These are phyloP conservation scores for Harpegnathos saltator DNA, from an alignment of 1,140 invertebrate genomes.

Conservation along the genomic window DNA sequence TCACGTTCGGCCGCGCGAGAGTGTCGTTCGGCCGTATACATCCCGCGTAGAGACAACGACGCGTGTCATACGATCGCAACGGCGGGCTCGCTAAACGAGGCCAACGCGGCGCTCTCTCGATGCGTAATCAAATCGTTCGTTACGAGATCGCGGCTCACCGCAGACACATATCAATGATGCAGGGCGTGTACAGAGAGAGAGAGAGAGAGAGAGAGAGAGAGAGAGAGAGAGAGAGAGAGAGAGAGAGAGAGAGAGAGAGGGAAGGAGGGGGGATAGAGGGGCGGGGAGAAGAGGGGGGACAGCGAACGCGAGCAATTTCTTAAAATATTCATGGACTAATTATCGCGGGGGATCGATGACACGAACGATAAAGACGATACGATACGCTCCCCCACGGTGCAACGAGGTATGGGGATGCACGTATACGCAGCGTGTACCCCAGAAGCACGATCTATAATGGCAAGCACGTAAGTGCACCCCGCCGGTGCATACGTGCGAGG, in stretches of 20 bases:
- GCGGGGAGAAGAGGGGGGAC: no score
- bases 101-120: constrained; percentile 27
- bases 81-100: constrained; percentile 38
- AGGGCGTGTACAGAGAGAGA: background rate
- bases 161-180: constrained; percentile 32
- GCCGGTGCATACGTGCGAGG: constrained; percentile 13
- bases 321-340: constrained; percentile 56
- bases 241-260: no score
- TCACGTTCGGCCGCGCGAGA: background rate
- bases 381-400: constrained; percentile 2
- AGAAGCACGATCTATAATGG: constrained; percentile 46
- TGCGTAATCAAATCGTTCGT: constrained; percentile 55
- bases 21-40: no score
- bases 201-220: no score
- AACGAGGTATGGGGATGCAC: constrained; percentile 15
- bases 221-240: no score
- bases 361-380: constrained; percentile 45
- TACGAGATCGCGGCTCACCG: constrained; percentile 17
- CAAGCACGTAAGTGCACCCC: constrained; percentile 31
- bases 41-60: background rate
- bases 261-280: no score
- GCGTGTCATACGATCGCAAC: constrained; percentile 40
- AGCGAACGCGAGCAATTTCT: constrained; percentile 28
- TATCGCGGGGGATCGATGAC: constrained; percentile 47
- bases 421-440: background rate